These are phyloP conservation scores for Cheilosia scutellata DNA, from an alignment of 2,888 invertebrate species.

Conservation along the genomic window DNA sequence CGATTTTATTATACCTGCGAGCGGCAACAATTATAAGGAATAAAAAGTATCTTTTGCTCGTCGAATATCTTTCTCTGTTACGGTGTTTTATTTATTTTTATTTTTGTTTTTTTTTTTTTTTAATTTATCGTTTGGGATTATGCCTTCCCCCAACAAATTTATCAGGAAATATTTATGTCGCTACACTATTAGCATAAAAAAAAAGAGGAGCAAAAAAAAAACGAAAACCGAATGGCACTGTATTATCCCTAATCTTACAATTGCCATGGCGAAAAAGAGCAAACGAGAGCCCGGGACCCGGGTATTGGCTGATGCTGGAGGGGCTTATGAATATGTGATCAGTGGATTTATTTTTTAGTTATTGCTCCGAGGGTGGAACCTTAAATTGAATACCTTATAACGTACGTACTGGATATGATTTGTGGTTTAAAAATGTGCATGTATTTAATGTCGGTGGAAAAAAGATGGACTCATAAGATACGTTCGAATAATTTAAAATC, in stretches of 20 bases:
- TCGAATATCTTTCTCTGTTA: conserved; percentile 54
- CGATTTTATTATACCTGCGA: conserved; percentile 42
- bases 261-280: conserved; percentile 36
- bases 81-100: neutral
- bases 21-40: conserved; percentile 67
- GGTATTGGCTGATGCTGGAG: neutral
- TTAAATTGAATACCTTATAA: conserved; percentile 60
- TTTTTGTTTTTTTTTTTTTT: conserved; percentile 22
- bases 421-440: conserved; percentile 43
- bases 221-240: conserved; percentile 34
- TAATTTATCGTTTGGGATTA: conserved; percentile 72
- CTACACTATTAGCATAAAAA: conserved; percentile 71
- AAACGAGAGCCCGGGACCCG: neutral
- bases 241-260: conserved; percentile 59
- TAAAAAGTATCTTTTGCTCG: conserved; percentile 60
- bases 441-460: neutral
- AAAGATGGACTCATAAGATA: neutral
- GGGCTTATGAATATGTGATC: conserved; percentile 74
- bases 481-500: too few species aligned
- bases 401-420: conserved; percentile 58
- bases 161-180: conserved; percentile 75
- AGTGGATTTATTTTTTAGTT: conserved; percentile 23
- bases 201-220: conserved; percentile 15
- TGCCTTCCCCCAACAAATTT: conserved; percentile 62
- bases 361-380: conserved; percentile 30